phyloP scores from a whole-genome alignment of 2,797 vertebrate species.

The Halcyon chelicuti region DNA sequence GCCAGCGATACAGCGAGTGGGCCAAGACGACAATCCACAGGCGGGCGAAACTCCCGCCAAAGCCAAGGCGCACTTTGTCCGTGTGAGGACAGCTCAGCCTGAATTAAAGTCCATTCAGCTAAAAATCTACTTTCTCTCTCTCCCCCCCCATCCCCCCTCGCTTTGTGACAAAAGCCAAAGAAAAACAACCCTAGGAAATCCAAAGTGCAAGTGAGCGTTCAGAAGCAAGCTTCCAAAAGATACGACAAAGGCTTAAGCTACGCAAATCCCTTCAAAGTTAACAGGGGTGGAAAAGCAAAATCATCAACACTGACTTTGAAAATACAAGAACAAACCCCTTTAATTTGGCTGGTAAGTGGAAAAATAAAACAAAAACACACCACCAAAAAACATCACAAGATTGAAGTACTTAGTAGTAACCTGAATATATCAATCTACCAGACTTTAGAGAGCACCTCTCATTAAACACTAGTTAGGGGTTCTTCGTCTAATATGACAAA shows the following conservation, averaged over 20 bases:
- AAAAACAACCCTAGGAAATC: neutral
- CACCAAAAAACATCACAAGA: accelerated
- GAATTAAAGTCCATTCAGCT: neutral
- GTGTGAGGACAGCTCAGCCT: accelerated
- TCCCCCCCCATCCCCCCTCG: accelerated
- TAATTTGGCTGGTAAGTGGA: neutral
- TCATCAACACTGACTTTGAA: neutral
- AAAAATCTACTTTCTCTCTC: neutral
- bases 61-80: neutral
- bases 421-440: accelerated
- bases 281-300: accelerated
- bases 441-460: neutral
- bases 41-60: neutral
- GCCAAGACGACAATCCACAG: neutral
- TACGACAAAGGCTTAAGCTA: neutral
- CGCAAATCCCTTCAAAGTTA: neutral
- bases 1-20: neutral
- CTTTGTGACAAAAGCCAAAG: neutral
- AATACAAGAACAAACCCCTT: neutral
- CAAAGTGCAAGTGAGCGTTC: accelerated
- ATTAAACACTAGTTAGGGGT: neutral
- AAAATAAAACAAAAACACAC: neutral
- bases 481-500: neutral
- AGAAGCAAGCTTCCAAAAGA: neutral
- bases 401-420: neutral